Base-by-base conservation (phyloP, 2,888 invertebrate species). In the Ochropacha duplaris region DNA sequence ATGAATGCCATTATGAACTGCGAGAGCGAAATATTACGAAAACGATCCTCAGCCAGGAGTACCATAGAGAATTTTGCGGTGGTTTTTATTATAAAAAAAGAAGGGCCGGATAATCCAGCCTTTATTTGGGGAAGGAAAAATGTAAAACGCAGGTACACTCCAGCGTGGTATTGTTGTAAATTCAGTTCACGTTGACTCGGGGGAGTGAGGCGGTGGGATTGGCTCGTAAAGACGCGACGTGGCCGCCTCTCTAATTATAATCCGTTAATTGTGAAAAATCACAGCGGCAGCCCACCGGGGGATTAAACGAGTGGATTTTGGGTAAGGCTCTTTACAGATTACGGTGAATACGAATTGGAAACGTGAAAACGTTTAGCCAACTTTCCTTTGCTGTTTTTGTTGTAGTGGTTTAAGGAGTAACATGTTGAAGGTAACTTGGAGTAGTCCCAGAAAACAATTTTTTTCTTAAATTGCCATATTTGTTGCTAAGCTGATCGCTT, bases 191-290 rank as follows among this genome's bases (percentile, higher is more conserved):
- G 83, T 83, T 44, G 44, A 44, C 44, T 59, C 65, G 22, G 59
- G 44, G 54, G 22, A 57, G 67, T 31, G 66, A 64, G 66, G 62
- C 59, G 68, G 72, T 54, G 71, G 74, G 78, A 79, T 77, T 74
- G 76, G 69, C 69, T 73, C 78, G 75, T 84, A 80, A 84, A 82
- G 69, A 67, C 72, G 74, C 65, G 66, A 81, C 81, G 82, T 79
- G 85, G 76, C 76, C 74, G 68, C 79, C 82, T 75, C 76, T 69
- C 71, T 83, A 80, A 87, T 87, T 86, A 84, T 84, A 84, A 85
- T 81, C 78, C 78, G 80, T 84, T 87, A 86, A 86, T 85, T 86
- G 81, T 74, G 72, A 83, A 77, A 78, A 80, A 81, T 76, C 72
- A 72, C 66, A 63, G 57, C 62, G 50, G 55, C 28, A 36, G 49